Evolutionary conservation across 2,113 vertebrate species (phyloP).

Genomic region (Labeo rohita): DNA sequence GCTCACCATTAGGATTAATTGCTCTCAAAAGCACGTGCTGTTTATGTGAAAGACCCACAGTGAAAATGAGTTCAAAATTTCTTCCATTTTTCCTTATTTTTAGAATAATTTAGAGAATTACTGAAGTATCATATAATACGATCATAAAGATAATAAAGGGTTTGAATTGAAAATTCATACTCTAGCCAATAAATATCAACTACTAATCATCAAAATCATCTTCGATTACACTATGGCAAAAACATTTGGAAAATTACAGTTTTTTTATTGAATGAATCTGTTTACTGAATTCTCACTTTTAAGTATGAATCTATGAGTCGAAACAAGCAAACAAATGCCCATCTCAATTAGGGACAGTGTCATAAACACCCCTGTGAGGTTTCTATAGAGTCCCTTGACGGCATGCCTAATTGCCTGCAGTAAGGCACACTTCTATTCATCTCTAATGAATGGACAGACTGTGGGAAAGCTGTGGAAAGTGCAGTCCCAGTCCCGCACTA

Average conservation of each 20-base stretch:
- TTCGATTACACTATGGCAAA: neutral
- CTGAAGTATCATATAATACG: neutral
- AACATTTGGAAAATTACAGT: neutral
- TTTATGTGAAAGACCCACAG: neutral
- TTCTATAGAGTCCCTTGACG: conserved; percentile 7
- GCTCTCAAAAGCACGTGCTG: neutral
- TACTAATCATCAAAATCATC: neutral
- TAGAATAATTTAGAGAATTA: neutral
- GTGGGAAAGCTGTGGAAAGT: conserved; percentile 27
- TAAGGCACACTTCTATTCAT: conserved; percentile 40
- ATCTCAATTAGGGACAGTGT: conserved; percentile 7
- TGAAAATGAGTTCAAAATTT: neutral
- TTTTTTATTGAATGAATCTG: neutral
- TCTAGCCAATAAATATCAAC: neutral
- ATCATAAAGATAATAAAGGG: no score
- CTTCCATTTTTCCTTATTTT: neutral
- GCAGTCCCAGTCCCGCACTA: conserved; percentile 3
- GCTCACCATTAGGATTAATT: neutral
- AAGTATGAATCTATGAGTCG: neutral
- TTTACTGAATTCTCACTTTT: neutral
- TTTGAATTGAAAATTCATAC: no score
- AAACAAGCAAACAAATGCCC: conserved; percentile 14
- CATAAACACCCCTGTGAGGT: conserved; percentile 3
- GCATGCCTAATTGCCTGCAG: conserved; percentile 20
- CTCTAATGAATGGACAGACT: conserved; percentile 16